Conservation (phyloP, 2,888 invertebrate genomes). For the Phengaris alcon region DNA sequence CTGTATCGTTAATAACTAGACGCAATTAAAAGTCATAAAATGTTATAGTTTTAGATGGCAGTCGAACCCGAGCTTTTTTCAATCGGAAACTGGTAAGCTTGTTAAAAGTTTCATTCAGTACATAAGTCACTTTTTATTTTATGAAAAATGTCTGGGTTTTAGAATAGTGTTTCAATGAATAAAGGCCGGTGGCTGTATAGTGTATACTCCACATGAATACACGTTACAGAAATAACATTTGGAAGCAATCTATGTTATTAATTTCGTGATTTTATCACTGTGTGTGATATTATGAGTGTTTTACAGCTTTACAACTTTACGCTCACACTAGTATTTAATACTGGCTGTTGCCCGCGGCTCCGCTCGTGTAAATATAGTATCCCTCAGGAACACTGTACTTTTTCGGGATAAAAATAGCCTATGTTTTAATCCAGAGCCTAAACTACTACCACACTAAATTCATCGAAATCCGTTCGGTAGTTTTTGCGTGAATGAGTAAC, state of each 20-base stretch:
- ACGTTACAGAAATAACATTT: slow-evolving; percentile 22
- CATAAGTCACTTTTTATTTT: slow-evolving; percentile 24
- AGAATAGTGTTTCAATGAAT: slow-evolving; percentile 27
- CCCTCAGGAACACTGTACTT: too few relatives aligned
- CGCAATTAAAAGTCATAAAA: slow-evolving; percentile 25
- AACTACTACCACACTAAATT: too few relatives aligned
- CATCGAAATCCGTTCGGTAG: too few relatives aligned
- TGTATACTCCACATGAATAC: not conserved
- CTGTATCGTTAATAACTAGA: slow-evolving; percentile 16
- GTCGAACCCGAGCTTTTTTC: slow-evolving; percentile 23
- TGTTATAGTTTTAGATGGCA: slow-evolving; percentile 19
- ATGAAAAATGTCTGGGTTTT: slow-evolving; percentile 27
- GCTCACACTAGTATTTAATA: not conserved
- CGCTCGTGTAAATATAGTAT: too few relatives aligned
- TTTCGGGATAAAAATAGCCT: too few relatives aligned
- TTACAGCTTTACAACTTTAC: not conserved
- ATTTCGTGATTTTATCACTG: not conserved
- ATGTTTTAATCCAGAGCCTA: too few relatives aligned
- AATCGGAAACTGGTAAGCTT: slow-evolving; percentile 28
- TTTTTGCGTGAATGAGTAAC: too few relatives aligned
- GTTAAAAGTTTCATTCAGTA: slow-evolving; percentile 28
- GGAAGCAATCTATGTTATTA: slow-evolving; percentile 15
- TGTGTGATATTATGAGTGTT: not conserved
- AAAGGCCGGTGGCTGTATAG: slow-evolving; percentile 5
- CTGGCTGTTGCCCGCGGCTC: too few relatives aligned